Conservation (phyloP, 2,888 invertebrate genomes). For the Drosophila gaucha region DNA sequence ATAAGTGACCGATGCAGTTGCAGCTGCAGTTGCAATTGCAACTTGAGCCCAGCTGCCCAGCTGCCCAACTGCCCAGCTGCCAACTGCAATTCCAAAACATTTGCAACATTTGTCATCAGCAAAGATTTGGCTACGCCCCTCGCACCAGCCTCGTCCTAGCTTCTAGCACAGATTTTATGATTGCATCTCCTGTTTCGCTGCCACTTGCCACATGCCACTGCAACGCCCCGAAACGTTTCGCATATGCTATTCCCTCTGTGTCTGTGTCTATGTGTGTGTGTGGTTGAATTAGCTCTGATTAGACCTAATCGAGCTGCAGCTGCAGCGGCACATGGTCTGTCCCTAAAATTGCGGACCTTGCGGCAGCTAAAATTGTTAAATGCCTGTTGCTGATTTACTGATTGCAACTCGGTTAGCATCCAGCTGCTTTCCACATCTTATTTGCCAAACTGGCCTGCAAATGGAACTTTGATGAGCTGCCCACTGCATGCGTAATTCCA, state of each 20-base stretch:
- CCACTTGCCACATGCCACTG: slow-evolving; percentile 20
- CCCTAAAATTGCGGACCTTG: slow-evolving; percentile 11
- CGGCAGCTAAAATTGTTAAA: slow-evolving; percentile 29
- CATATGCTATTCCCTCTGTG: slow-evolving; percentile 57
- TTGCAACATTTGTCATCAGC: slow-evolving; percentile 68
- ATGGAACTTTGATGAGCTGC: slow-evolving; percentile 28
- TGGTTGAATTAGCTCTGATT: slow-evolving; percentile 64
- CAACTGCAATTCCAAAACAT: slow-evolving; percentile 33
- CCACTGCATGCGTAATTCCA: slow-evolving; percentile 10
- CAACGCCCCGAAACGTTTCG: slow-evolving; percentile 5
- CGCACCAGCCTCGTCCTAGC: no score
- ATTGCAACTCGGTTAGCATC: slow-evolving; percentile 15
- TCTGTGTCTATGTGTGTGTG: slow-evolving; percentile 5
- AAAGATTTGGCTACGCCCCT: slow-evolving; percentile 33
- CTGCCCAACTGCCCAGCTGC: slow-evolving; percentile 9
- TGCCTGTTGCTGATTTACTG: slow-evolving; percentile 44
- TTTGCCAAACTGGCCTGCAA: slow-evolving; percentile 25
- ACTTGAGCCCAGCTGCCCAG: slow-evolving; percentile 5
- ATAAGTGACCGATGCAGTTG: slow-evolving; percentile 40
- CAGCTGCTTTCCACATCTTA: slow-evolving; percentile 26
- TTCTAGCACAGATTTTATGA: slow-evolving; percentile 58
- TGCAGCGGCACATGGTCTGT: slow-evolving; percentile 21
- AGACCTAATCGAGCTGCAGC: slow-evolving; percentile 61
- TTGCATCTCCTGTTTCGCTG: slow-evolving; percentile 41
- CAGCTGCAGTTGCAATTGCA: slow-evolving; percentile 17